Conservation (phyloP, 2,113 vertebrate species). For the Porphyrio hochstetteri region DNA sequence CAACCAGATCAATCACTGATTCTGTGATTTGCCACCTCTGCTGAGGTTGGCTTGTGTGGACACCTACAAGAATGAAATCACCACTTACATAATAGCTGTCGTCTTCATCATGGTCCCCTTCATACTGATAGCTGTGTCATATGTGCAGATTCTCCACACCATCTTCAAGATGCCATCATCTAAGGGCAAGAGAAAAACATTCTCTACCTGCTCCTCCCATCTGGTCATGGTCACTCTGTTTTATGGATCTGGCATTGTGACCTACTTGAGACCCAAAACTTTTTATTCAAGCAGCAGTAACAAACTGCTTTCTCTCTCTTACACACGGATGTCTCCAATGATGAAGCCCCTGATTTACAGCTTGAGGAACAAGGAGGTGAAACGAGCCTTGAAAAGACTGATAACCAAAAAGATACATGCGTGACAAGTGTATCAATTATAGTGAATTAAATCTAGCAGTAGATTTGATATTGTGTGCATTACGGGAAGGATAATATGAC, state of each 20-base stretch:
- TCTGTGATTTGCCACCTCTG: neutral
- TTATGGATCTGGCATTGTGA: neutral
- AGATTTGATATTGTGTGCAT: neutral
- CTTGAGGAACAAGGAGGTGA: neutral
- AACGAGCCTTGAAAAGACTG: neutral
- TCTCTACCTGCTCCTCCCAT: neutral
- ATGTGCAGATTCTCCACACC: neutral
- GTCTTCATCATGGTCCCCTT: neutral
- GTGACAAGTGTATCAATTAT: neutral
- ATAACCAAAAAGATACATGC: neutral
- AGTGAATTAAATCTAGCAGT: neutral
- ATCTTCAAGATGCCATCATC: neutral
- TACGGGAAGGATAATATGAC: neutral
- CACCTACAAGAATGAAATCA: neutral
- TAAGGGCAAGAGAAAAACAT: neutral
- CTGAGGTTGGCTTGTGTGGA: neutral
- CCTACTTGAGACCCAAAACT: neutral
- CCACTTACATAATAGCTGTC: neutral
- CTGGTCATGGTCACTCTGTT: neutral
- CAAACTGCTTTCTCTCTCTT: neutral
- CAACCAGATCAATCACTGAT: neutral
- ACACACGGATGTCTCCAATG: neutral
- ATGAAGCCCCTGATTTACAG: neutral
- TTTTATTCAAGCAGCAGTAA: neutral
- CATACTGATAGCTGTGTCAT: neutral